Percentiles rank a stretch among this genome's conserved stretches.
Conservation (phyloP, 30 jellyfish, hydroid and myxozoan species). For the Turritopsis dohrnii region DNA sequence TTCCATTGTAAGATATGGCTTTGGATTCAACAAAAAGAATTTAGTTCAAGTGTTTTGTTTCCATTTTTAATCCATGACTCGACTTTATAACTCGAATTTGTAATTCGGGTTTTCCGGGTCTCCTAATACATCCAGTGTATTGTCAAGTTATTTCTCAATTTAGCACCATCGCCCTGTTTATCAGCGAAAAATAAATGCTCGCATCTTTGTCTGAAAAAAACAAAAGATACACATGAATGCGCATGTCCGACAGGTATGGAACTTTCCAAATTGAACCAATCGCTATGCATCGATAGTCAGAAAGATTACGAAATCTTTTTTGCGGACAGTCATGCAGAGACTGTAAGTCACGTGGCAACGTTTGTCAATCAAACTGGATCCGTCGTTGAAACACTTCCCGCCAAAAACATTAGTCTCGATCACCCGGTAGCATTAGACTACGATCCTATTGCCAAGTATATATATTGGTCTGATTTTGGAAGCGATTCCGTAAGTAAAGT, state of each 20-base stretch:
- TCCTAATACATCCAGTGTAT: neutral
- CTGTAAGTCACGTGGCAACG: constrained; percentile 27
- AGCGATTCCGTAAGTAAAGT: constrained; percentile 14
- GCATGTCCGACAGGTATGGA: constrained; percentile 74
- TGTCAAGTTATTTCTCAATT: neutral
- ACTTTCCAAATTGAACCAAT: neutral
- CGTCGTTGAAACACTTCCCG: constrained; percentile 1
- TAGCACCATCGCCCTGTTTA: constrained; percentile 48
- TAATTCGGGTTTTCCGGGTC: no score
- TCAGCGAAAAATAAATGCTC: constrained; percentile 49
- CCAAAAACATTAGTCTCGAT: neutral
- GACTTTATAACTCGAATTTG: no score
- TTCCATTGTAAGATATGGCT: neutral
- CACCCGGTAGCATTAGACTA: constrained; percentile 32
- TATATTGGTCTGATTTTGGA: constrained; percentile 30
- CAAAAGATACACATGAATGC: constrained; percentile 38
- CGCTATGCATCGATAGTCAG: constrained; percentile 3
- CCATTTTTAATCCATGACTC: no score
- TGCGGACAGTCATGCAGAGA: constrained; percentile 32
- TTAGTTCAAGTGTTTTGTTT: neutral
- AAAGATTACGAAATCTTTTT: constrained; percentile 29
- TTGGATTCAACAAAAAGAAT: neutral
- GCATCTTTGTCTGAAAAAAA: constrained; percentile 56
- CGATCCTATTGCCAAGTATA: neutral
- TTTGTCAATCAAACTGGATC: constrained; percentile 37